A percentile compares a stretch with the other conserved stretches of the same genome.
Evolutionary conservation across 2,113 vertebrate genomes (phyloP).

Genomic region (Athene cunicularia): DNA sequence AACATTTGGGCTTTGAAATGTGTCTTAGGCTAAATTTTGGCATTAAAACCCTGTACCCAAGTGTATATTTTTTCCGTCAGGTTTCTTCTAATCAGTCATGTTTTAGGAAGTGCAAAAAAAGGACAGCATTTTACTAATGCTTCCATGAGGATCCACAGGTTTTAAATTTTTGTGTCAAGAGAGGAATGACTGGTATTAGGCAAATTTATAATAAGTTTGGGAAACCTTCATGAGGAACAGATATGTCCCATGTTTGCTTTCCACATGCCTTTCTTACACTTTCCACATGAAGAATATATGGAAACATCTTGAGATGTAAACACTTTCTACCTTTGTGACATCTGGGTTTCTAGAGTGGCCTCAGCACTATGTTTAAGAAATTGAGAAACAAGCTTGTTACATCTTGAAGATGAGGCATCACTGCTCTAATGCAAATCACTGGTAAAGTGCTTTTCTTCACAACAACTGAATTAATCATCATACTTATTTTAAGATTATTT

Average conservation of each 20-base stretch:
- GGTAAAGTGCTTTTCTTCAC: not conserved
- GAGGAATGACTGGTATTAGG: not conserved
- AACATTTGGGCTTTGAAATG: not conserved
- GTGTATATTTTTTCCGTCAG: not conserved
- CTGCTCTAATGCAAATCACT: not conserved
- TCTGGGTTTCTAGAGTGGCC: not conserved
- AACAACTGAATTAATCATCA: not conserved
- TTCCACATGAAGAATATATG: not conserved
- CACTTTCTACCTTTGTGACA: not conserved
- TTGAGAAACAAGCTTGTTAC: not conserved
- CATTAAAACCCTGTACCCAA: not conserved
- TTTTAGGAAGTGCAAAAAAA: not conserved
- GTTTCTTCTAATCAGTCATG: not conserved
- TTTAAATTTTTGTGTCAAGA: not conserved
- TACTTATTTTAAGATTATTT: not conserved
- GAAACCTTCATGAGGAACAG: not conserved
- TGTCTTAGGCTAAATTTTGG: not conserved
- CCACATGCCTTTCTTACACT: not conserved
- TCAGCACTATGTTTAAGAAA: not conserved
- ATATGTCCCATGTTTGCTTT: not conserved
- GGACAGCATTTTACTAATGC: not conserved
- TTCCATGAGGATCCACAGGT: not conserved
- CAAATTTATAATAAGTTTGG: not conserved
- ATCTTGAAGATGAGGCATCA: not conserved
- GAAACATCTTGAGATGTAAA: not conserved